Base-by-base conservation (phyloP, 2,888 invertebrate genomes). In the Pyralis farinalis region DNA sequence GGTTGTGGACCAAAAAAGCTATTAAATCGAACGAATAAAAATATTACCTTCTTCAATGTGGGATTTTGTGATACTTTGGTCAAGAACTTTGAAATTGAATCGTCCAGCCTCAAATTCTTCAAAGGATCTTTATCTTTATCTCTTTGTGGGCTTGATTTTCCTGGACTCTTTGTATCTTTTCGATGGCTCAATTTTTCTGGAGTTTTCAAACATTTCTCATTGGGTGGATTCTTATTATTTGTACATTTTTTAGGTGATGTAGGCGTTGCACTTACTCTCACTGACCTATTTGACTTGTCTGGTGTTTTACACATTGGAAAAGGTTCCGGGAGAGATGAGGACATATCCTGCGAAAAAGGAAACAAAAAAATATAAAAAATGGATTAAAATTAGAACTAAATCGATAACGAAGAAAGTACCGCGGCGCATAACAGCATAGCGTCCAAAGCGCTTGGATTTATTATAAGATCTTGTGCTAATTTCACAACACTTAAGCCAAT, bases 91-190 rank as follows among this genome's bases (percentile, higher is more conserved):
- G 70, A 56, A 30, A 77, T 49, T 8, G 71, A 62, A 12, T 55
- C 43, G 49, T 80, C 78, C 29, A 81, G 43, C 47, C 64, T 73
- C 12, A 81, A 54, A 47, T 63, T 69, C 37, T 56, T 70, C 29
- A 78, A 43, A 7, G 73, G 69, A 42, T 81, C 78, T 43, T 51
- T 69, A 40, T 69, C 70, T 43, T 53, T 16, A 16, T 16, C 3
- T 16, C 16, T 16, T 16, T 16, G 16, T 16, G 16, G 16, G 4
- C 16, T 16, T 16, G 4, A 4, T 4, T 16, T 16, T 16, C 4
- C 3, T 16, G 16, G 16, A 16, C 3, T 16, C 16, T 3, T 16
- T 16, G 3, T 25, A 25, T 25, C 25, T 5, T 4, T 5, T 25
- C 25, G 7, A 25, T 2, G 16, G 4, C 16, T 60, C 1, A 1